Percentiles rank a stretch among this genome's conserved stretches.
These are phyloP conservation scores for Dissostichus mawsoni DNA, from an alignment of 2,113 vertebrate genomes.

Conservation along the genomic window DNA sequence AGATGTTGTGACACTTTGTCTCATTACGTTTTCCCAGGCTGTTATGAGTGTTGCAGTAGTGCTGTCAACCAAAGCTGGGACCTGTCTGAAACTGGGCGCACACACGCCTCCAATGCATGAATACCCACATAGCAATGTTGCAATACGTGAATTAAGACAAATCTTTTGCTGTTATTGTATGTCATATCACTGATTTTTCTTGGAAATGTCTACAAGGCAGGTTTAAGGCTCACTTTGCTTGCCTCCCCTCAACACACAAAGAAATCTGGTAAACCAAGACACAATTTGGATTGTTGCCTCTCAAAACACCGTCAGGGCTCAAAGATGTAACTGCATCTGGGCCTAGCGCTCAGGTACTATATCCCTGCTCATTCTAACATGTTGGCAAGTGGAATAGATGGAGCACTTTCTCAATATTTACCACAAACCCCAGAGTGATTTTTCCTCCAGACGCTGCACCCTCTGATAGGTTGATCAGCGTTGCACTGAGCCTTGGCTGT, in stretches of 20 bases:
- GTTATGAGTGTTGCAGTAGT: slow-evolving; percentile 71
- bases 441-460: slow-evolving; percentile 26
- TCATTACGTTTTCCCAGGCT: slow-evolving; percentile 82
- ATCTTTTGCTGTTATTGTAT: slow-evolving; percentile 35
- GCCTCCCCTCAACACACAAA: slow-evolving; percentile 15
- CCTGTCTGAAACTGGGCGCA: slow-evolving; percentile 65
- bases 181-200: slow-evolving; percentile 20
- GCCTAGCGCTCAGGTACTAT: slow-evolving; percentile 15
- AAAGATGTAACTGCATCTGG: slow-evolving; percentile 43
- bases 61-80: slow-evolving; percentile 74
- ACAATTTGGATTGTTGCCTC: slow-evolving; percentile 30
- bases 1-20: slow-evolving; percentile 83
- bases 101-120: slow-evolving; percentile 8
- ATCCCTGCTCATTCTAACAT: slow-evolving; percentile 28
- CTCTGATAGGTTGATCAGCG: slow-evolving; percentile 52
- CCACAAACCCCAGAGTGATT: slow-evolving; percentile 33
- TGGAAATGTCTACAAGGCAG: slow-evolving; percentile 38
- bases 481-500: slow-evolving; percentile 52
- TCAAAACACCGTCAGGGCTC: slow-evolving; percentile 17
- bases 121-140: slow-evolving; percentile 16
- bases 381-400: slow-evolving; percentile 23
- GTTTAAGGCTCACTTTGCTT: slow-evolving; percentile 50
- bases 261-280: slow-evolving; percentile 24
- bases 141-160: slow-evolving; percentile 38
- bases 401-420: slow-evolving; percentile 37